Evolutionary conservation across 2,888 invertebrate genomes (phyloP), one percentile per base, ranked within the genome.

Genomic region (Tetranychus piercei): DNA sequence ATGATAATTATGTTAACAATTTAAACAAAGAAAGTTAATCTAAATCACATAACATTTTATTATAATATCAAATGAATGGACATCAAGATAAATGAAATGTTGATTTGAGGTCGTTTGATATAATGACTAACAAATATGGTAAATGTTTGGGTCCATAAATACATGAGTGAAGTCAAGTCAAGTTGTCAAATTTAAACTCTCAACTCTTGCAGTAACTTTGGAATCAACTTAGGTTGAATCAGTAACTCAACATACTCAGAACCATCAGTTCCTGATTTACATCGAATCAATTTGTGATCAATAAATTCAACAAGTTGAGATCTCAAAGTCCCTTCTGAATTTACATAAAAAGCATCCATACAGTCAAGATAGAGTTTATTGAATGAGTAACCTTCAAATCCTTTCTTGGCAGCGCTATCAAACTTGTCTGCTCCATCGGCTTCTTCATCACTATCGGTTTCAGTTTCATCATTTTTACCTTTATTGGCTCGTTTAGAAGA

Each of bases 291-390:
- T 82, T 94, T 92, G 82, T 97, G 97, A 83, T 97, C 96, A 73
- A 91, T 84, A 83, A 96, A 97, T 84, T 97, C 97, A 0, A 91
- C 93, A 3, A 97, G 85, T 80, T 95, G 94, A 6, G 94, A 90
- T 78, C 94, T 87, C 76, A 97, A 83, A 0, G 93, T 93, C 74
- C 91, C 85, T 83, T 97, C 95, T 0, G 92, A 92, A 82, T 92
- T 95, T 0, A 94, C 95, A 65, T 95, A 85, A 83, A 96, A 95
- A 23, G 88, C 87, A 82, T 94, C 94, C 67, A 94, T 87, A 79
- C 92, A 90, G 78, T 88, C 86, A 77, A 88, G 87, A 82, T 94
- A 95, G 72, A 84, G 80, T 79, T 93, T 91, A 81, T 90, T 90
- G 82, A 96, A 94, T 0, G 91, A 86, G 83, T 96, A 87, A 43